Base-by-base conservation (phyloP, 2,113 vertebrate genomes). In the Brachyhypopomus gauderio region DNA sequence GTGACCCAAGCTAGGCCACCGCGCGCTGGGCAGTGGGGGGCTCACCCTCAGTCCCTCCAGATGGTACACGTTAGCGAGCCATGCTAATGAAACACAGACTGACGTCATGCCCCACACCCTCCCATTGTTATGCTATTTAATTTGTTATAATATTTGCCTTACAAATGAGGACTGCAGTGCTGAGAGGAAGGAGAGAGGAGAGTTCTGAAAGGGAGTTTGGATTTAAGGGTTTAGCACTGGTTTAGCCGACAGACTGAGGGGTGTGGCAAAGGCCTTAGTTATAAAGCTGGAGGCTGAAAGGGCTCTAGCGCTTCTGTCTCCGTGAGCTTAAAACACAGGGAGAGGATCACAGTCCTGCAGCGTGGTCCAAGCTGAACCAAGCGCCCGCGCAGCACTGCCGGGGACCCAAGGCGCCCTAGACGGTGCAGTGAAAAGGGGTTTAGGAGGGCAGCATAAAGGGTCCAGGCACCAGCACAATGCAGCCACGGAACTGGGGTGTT, bases 141-240 rank as follows among this genome's bases (percentile, higher is more conserved):
- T 93, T 93, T 92, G 92, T 91, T 92, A 89, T 88, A 93, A 92
- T 93, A 93, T 93, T 92, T 93, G 89, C 91, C 88, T 90, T 91
- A 92, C 90, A 92, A 93, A 93, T 86, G 79, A 91, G 88, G 82
- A 88, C 88, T 90, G 87, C 85, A 41, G 5, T 3, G 72, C 85
- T 73, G 78, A 79, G 82, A 85, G 71, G 84, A 72, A 86, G 67
- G 81, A 82, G 64, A 77, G 79, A 82, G 86, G 72, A 85, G 62
- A 63, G 64, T 8, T 25, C 20, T 36, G 75, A 75, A 55, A 78
- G 41, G 23, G 80, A 73, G 59, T 63, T 52, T 59, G 52, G 67
- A 56, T 80, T 55, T 74, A 83, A 22, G 55, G 72, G 48, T 77
- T 70, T 58, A 38, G n/a, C 20, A 45, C 17, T 16, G 41, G 30